Percentiles rank a stretch among this genome's conserved stretches.
phyloP scores from a whole-genome alignment of 2,797 vertebrate species.

The Neopelma chrysocephalum region DNA sequence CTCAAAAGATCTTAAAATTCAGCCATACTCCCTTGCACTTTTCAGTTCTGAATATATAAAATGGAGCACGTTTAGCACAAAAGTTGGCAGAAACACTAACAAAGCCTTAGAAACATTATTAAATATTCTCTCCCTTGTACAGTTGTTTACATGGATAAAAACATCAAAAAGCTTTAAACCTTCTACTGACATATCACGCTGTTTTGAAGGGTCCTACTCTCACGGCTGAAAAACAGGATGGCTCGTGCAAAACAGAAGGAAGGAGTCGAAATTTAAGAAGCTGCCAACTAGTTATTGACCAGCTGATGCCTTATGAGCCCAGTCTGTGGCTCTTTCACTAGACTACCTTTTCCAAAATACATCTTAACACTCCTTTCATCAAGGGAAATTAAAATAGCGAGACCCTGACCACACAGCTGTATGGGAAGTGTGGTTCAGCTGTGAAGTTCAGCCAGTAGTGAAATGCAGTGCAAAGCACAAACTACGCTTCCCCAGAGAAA shows the following conservation, averaged over 20 bases:
- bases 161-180: not conserved
- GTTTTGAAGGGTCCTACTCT: not conserved
- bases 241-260: not conserved
- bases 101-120: not conserved
- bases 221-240: not conserved
- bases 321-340: not conserved
- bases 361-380: not conserved
- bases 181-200: not conserved
- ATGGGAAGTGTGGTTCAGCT: not conserved
- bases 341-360: not conserved
- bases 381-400: not conserved
- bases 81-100: not conserved
- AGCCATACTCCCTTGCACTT: not conserved
- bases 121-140: not conserved
- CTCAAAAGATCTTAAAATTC: not conserved
- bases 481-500: slow-evolving; percentile 61
- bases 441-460: not conserved
- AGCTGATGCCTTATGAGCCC: not conserved
- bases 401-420: not conserved
- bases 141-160: not conserved
- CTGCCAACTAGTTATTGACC: not conserved
- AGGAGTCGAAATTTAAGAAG: not conserved
- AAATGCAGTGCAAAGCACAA: slow-evolving; percentile 18
- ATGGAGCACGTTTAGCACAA: not conserved
- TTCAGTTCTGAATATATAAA: not conserved